A percentile compares a stretch with the other conserved stretches of the same genome.
phyloP scores from a whole-genome alignment of 2,888 invertebrate genomes.

The Pyrochroa serraticornis region DNA sequence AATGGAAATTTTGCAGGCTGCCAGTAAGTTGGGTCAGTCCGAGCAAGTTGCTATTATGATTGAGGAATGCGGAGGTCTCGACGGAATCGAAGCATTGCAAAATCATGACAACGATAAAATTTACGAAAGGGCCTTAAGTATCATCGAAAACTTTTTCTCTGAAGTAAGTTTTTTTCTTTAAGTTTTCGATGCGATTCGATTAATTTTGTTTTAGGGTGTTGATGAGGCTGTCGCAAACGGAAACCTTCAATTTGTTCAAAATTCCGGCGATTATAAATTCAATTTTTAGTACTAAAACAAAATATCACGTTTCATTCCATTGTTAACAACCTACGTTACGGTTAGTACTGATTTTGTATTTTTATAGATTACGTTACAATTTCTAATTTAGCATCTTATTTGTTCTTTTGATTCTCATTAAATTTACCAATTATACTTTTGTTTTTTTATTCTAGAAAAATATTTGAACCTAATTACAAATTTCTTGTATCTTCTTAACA shows the following conservation, averaged over 20 bases:
- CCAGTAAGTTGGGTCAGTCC: constrained; percentile 75
- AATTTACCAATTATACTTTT: too few relatives aligned
- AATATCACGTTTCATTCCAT: too few relatives aligned
- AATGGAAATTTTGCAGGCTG: constrained; percentile 63
- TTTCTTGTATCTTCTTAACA: constrained; percentile 14
- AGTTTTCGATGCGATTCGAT: not conserved
- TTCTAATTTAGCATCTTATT: too few relatives aligned
- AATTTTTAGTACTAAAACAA: too few relatives aligned
- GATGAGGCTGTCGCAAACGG: constrained; percentile 17
- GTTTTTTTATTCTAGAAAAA: too few relatives aligned
- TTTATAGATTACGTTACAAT: too few relatives aligned
- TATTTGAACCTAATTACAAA: not conserved
- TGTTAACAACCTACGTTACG: too few relatives aligned
- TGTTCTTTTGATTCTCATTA: too few relatives aligned
- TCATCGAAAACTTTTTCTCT: constrained; percentile 57
- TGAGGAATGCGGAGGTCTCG: constrained; percentile 90
- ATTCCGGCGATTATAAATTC: not conserved
- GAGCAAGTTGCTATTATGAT: constrained; percentile 79
- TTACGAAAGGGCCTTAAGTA: constrained; percentile 54
- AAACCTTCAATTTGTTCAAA: constrained; percentile 9
- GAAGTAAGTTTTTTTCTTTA: constrained; percentile 46
- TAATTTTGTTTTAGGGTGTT: constrained; percentile 9
- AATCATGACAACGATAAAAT: constrained; percentile 89
- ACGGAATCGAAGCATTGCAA: constrained; percentile 87
- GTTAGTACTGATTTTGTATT: too few relatives aligned